These are phyloP conservation scores for Celastrina argiolus DNA, from an alignment of 2,888 invertebrate genomes.

Conservation along the genomic window DNA sequence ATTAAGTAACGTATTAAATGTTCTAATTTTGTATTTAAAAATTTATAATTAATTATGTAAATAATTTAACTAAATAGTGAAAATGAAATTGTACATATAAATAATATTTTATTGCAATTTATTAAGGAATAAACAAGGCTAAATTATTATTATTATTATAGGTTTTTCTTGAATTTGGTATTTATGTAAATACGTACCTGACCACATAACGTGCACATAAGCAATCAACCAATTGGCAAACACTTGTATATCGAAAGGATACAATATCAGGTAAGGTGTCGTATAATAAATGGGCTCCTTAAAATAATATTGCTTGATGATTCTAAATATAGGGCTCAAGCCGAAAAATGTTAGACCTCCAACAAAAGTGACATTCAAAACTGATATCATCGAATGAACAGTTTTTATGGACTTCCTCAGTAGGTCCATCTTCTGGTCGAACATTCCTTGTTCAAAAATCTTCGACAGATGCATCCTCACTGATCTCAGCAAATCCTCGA, in stretches of 20 bases:
- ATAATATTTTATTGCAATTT: no score
- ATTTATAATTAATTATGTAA: no score
- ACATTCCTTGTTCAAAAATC: neutral
- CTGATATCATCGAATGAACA: neutral
- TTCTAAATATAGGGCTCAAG: conserved; percentile 1
- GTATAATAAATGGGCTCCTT: conserved; percentile 41
- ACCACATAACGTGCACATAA: conserved; percentile 43
- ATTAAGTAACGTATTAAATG: no score
- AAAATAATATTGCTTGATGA: conserved; percentile 35
- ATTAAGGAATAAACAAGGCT: no score
- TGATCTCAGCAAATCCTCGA: neutral
- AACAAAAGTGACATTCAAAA: neutral
- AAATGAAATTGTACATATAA: no score
- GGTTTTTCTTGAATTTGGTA: neutral
- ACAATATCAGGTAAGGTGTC: conserved; percentile 45
- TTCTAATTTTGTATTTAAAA: no score
- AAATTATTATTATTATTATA: no score
- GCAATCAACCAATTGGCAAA: conserved; percentile 42
- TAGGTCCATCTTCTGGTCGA: neutral
- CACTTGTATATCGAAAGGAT: conserved; percentile 47
- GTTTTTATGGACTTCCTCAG: neutral
- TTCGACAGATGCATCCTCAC: neutral
- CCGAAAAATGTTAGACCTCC: neutral
- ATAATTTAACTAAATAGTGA: no score
- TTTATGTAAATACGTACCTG: conserved; percentile 37